Percentiles rank a stretch among this genome's conserved stretches.
These are phyloP conservation scores for Drosophila mojavensis DNA, from an alignment of 1,140 invertebrate genomes.

Conservation along the genomic window DNA sequence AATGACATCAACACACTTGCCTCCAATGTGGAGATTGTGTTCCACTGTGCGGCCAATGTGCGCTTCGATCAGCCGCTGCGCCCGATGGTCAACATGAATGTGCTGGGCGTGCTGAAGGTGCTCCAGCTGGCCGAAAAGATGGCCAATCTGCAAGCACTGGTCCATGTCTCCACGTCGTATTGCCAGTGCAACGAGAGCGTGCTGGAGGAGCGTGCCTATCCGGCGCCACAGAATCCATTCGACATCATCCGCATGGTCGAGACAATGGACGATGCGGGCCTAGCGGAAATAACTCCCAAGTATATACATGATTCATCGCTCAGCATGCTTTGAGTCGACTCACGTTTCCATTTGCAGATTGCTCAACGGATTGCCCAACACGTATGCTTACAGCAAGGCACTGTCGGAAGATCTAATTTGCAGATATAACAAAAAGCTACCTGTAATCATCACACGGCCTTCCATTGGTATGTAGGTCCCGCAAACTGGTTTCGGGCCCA, in stretches of 20 bases:
- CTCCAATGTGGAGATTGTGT: slow-evolving; percentile 90
- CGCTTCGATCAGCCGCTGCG: slow-evolving; percentile 94
- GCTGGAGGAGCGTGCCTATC: slow-evolving; percentile 89
- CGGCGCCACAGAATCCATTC: slow-evolving; percentile 89
- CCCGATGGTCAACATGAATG: slow-evolving; percentile 88
- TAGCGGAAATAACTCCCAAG: slow-evolving; percentile 90
- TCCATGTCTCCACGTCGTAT: slow-evolving; percentile 93
- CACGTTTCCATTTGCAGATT: slow-evolving; percentile 85
- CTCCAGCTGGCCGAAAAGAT: slow-evolving; percentile 89
- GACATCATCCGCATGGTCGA: slow-evolving; percentile 90
- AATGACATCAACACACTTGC: slow-evolving; percentile 86
- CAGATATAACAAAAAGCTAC: slow-evolving; percentile 86
- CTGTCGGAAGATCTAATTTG: slow-evolving; percentile 89
- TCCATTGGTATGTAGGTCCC: slow-evolving; percentile 88
- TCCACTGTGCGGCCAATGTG: slow-evolving; percentile 96
- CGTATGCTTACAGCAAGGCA: slow-evolving; percentile 92
- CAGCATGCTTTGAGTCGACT: background rate
- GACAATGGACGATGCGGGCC: slow-evolving; percentile 90
- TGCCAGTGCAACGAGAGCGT: slow-evolving; percentile 90
- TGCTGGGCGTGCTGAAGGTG: slow-evolving; percentile 87
- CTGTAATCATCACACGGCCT: slow-evolving; percentile 89
- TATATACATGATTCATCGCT: slow-evolving; percentile 64
- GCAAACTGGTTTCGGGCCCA: slow-evolving; percentile 8
- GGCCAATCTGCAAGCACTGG: slow-evolving; percentile 88
- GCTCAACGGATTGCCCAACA: slow-evolving; percentile 89